These are phyloP conservation scores for Hermatobates lingyangjiaoensis DNA, from an alignment of 1,140 invertebrate species.

Conservation along the genomic window DNA sequence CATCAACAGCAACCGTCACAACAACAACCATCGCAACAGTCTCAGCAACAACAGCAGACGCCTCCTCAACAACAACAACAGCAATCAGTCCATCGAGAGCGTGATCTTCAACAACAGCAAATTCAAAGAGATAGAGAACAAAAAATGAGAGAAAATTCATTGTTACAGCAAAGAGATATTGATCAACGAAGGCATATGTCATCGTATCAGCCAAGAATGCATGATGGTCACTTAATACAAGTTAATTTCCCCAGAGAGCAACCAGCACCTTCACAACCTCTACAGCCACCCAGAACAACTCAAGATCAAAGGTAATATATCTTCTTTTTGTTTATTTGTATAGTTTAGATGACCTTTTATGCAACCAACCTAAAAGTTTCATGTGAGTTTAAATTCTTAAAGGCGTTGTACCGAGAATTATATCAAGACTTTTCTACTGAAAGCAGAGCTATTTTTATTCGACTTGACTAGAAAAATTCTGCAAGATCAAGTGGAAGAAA, in stretches of 20 bases:
- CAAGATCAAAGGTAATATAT: constrained; percentile 23
- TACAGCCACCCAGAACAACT: constrained; percentile 6
- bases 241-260: constrained; percentile 8
- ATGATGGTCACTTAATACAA: constrained; percentile 10
- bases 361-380: too few species aligned
- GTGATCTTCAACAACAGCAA: constrained; percentile 15
- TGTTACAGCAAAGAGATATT: constrained; percentile 25
- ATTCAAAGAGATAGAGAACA: constrained; percentile 23
- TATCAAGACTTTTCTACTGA: too few species aligned
- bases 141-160: constrained; percentile 26
- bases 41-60: constrained; percentile 22
- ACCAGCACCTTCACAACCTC: constrained; percentile 16
- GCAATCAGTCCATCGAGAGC: constrained; percentile 22
- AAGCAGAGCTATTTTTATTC: too few species aligned
- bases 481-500: too few species aligned
- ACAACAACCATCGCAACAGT: constrained; percentile 15
- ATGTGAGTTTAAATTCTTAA: too few species aligned
- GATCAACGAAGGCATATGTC: constrained; percentile 13
- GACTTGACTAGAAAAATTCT: too few species aligned
- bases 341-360: too few species aligned
- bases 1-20: constrained; percentile 6
- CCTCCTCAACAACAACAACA: constrained; percentile 11
- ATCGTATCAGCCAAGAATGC: constrained; percentile 20
- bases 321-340: too few species aligned
- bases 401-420: too few species aligned